These are phyloP conservation scores for Cephus cinctus DNA, from an alignment of 1,140 invertebrate genomes.

Conservation along the genomic window DNA sequence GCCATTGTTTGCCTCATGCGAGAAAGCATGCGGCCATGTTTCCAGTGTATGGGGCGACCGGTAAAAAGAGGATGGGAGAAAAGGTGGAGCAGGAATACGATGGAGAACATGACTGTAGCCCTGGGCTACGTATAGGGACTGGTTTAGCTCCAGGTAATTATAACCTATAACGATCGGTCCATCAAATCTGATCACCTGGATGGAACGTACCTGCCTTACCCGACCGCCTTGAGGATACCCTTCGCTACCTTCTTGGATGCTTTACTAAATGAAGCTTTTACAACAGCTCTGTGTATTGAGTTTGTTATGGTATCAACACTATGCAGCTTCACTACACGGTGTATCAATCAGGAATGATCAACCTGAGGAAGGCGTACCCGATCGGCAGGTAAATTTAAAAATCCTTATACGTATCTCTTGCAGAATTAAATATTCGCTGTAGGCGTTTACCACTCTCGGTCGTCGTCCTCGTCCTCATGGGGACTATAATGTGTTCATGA, in stretches of 20 bases:
- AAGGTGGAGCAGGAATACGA: conserved; percentile 8
- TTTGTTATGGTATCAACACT: conserved; percentile 41
- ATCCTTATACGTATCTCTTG: background rate
- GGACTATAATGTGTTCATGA: conserved; percentile 21
- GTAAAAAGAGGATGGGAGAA: conserved; percentile 37
- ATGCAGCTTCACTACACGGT: conserved; percentile 3
- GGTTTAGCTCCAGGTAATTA: conserved; percentile 41
- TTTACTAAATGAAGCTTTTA: conserved; percentile 45
- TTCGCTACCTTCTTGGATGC: conserved; percentile 1
- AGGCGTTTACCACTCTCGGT: too few species aligned
- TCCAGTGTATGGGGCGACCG: conserved; percentile 40
- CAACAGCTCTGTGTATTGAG: conserved; percentile 33
- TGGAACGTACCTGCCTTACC: conserved; percentile 14
- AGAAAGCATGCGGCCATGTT: conserved; percentile 52
- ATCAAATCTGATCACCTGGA: conserved; percentile 43
- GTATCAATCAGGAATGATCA: too few species aligned
- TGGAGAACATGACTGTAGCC: conserved; percentile 20
- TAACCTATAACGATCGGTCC: conserved; percentile 48
- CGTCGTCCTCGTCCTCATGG: background rate
- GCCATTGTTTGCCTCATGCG: conserved; percentile 52
- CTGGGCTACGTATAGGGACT: conserved; percentile 14
- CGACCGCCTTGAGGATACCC: background rate
- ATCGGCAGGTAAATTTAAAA: too few species aligned
- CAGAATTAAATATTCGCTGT: too few species aligned
- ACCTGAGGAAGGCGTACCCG: too few species aligned